Conservation (phyloP, 37 sponge, comb jelly and placozoan species). For the Aplysina aerophoba region DNA sequence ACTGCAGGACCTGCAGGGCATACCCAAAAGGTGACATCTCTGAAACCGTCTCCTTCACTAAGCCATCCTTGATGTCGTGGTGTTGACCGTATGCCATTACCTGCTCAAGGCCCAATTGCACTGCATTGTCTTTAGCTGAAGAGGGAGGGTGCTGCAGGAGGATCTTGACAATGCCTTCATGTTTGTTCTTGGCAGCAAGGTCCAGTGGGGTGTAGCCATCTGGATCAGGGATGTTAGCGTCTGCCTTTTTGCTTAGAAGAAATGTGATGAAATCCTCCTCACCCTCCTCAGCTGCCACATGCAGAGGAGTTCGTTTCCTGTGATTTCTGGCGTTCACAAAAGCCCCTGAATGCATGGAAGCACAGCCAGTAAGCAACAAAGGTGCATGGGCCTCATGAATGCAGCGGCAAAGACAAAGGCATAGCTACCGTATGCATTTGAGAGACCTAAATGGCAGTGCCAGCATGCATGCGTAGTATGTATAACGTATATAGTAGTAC, state of each 20-base stretch:
- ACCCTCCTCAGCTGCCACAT: conserved; percentile 34
- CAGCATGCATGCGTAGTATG: too few species aligned
- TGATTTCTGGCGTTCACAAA: conserved; percentile 7
- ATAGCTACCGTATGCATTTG: too few species aligned
- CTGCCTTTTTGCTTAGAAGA: conserved; percentile 9
- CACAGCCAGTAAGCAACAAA: too few species aligned
- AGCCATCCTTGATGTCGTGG: neutral
- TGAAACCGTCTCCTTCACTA: neutral
- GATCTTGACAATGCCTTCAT: neutral
- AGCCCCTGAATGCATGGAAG: neutral
- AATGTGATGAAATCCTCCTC: neutral
- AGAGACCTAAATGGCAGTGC: too few species aligned
- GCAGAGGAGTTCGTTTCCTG: conserved; percentile 22
- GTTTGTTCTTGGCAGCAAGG: conserved; percentile 1
- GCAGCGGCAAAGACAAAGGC: too few species aligned
- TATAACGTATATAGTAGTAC: too few species aligned
- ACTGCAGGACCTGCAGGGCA: neutral
- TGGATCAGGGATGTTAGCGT: neutral
- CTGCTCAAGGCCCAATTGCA: neutral
- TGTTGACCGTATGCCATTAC: too few species aligned
- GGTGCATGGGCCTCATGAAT: too few species aligned
- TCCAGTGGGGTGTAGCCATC: conserved; percentile 30
- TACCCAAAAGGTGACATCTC: conserved; percentile 33
- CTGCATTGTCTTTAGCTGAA: neutral
- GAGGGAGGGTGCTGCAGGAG: neutral